Evolutionary conservation across 2,797 vertebrate species (phyloP).

Genomic region (Helostoma temminkii): DNA sequence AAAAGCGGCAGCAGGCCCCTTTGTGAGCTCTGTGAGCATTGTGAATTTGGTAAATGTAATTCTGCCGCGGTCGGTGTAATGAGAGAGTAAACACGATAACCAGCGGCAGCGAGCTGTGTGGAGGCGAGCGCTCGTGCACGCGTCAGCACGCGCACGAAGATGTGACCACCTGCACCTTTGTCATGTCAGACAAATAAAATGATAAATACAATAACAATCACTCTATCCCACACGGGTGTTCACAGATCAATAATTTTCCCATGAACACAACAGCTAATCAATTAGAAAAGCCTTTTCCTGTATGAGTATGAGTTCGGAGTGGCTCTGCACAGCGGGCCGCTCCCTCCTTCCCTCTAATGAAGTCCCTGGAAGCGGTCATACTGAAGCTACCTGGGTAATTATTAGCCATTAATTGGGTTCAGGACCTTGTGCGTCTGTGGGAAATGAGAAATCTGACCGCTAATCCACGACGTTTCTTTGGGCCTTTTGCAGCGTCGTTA

Average conservation of each 20-base stretch:
- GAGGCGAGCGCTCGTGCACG: slow-evolving; percentile 19
- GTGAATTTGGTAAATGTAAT: slow-evolving; percentile 78
- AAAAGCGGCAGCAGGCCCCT: slow-evolving; percentile 60
- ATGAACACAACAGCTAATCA: slow-evolving; percentile 43
- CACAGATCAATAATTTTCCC: slow-evolving; percentile 23
- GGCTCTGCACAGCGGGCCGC: slow-evolving; percentile 28
- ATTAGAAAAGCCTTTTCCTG: slow-evolving; percentile 25
- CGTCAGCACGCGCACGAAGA: not conserved
- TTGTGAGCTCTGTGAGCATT: slow-evolving; percentile 65
- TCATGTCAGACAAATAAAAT: not conserved
- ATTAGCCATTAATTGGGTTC: slow-evolving; percentile 96
- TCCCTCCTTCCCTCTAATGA: slow-evolving; percentile 60
- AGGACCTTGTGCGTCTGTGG: slow-evolving; percentile 87
- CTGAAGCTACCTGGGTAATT: slow-evolving; percentile 86
- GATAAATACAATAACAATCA: not conserved
- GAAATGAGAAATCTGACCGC: slow-evolving; percentile 88
- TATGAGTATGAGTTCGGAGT: slow-evolving; percentile 29
- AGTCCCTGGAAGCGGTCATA: slow-evolving; percentile 74
- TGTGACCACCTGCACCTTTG: not conserved
- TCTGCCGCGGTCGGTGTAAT: slow-evolving; percentile 72
- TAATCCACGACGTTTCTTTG: slow-evolving; percentile 81
- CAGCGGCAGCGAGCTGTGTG: slow-evolving; percentile 44
- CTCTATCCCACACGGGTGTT: not conserved
- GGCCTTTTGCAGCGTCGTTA: slow-evolving; percentile 66
- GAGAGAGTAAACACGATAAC: slow-evolving; percentile 77